Conservation (phyloP, 2,797 vertebrate species). For the Sciurus carolinensis region DNA sequence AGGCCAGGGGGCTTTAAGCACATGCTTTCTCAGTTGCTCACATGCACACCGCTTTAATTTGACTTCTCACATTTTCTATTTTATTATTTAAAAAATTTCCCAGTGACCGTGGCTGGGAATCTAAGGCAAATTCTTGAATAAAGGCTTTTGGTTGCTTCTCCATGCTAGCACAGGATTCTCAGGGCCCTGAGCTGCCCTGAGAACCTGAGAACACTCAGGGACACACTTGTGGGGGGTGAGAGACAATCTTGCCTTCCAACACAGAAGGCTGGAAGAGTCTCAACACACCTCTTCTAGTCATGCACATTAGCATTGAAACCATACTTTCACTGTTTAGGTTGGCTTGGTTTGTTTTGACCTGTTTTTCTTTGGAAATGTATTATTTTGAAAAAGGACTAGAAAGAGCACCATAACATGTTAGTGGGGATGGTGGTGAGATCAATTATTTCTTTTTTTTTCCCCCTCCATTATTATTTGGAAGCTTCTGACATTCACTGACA, state of each 20-base stretch:
- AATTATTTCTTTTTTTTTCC: not conserved
- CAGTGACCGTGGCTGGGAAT: not conserved
- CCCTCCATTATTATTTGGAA: not conserved
- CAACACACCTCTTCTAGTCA: not conserved
- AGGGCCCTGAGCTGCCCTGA: too few species aligned
- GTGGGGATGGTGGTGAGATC: not conserved
- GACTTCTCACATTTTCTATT: not conserved
- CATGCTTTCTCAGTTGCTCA: not conserved
- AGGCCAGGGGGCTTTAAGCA: not conserved
- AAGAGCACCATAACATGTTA: not conserved
- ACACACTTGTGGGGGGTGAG: not conserved
- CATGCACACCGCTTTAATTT: not conserved
- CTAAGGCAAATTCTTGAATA: not conserved
- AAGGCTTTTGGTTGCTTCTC: not conserved
- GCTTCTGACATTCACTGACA: not conserved
- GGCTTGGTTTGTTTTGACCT: not conserved
- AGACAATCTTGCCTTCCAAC: not conserved
- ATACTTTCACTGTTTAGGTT: not conserved
- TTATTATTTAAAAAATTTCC: constrained; percentile 4
- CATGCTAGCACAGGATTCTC: not conserved
- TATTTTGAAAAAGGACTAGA: not conserved
- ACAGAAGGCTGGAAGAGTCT: not conserved
- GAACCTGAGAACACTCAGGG: not conserved
- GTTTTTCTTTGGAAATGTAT: constrained; percentile 42
- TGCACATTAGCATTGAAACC: not conserved